Conservation (phyloP, 2,888 invertebrate genomes). For the Nesidiocoris tenuis region DNA sequence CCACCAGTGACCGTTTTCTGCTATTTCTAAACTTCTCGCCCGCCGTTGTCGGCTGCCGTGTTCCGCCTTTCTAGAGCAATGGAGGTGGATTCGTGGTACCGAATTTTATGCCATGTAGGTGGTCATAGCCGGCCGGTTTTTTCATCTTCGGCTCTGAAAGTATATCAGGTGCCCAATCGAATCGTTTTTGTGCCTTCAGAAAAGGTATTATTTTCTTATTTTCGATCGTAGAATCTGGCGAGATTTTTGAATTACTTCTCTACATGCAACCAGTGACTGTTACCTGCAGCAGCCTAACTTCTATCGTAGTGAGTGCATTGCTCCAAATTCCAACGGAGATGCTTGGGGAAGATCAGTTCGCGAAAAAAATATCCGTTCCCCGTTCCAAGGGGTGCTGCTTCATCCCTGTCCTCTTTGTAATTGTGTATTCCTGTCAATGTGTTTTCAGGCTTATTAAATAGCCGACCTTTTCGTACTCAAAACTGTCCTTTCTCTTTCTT, state of each 20-base stretch:
- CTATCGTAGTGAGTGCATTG: not conserved
- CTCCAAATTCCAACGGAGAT: not conserved
- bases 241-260: not conserved
- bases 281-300: not conserved
- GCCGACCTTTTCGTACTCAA: not conserved
- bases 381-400: no score
- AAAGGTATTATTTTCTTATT: no score
- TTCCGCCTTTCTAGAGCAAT: slow-evolving; percentile 13
- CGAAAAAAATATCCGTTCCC: no score
- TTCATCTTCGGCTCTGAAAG: not conserved
- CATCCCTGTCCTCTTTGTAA: no score
- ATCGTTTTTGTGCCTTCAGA: no score
- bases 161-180: no score
- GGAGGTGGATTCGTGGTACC: slow-evolving; percentile 35
- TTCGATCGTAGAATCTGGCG: no score
- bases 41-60: slow-evolving; percentile 16
- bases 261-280: slow-evolving; percentile 37
- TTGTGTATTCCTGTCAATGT: not conserved
- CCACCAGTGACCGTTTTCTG: not conserved
- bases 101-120: slow-evolving; percentile 45
- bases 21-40: not conserved
- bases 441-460: not conserved
- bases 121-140: slow-evolving; percentile 43
- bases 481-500: not conserved
- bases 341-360: no score